Evolutionary conservation across 1,140 invertebrate species (phyloP).

Genomic region (Trichonephila inaurata): DNA sequence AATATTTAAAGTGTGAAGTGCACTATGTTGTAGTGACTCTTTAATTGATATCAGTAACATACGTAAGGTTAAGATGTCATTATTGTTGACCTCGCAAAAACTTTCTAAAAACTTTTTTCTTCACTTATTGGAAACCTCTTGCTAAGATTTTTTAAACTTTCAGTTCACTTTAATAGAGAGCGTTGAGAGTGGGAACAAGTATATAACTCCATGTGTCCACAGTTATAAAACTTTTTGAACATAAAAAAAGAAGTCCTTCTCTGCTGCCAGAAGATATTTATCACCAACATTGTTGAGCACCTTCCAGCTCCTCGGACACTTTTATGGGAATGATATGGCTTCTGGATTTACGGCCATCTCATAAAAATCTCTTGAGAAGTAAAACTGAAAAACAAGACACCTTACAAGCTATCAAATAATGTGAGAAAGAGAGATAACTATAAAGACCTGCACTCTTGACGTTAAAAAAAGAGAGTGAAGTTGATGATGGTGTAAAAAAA

Average conservation of each 20-base stretch:
- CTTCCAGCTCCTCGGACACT: background rate
- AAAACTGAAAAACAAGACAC: slow-evolving; percentile 19
- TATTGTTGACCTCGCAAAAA: background rate
- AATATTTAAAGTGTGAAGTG: too few relatives aligned
- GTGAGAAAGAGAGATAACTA: background rate
- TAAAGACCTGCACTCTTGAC: too few relatives aligned
- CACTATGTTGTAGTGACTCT: too few relatives aligned
- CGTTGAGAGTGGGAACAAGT: background rate
- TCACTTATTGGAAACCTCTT: background rate
- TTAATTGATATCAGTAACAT: too few relatives aligned
- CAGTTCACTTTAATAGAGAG: background rate
- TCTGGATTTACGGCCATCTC: background rate
- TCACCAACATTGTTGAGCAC: slow-evolving; percentile 6
- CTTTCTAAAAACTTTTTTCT: background rate
- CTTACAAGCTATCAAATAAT: slow-evolving; percentile 27
- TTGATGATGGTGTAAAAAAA: too few relatives aligned
- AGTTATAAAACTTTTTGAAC: background rate
- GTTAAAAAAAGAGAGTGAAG: too few relatives aligned
- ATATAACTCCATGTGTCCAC: background rate
- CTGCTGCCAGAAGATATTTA: background rate
- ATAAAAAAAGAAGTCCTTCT: background rate
- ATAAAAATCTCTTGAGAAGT: background rate
- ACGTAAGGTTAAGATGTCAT: too few relatives aligned
- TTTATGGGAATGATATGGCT: slow-evolving; percentile 17
- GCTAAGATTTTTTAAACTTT: background rate